phyloP scores from a whole-genome alignment of 2,888 invertebrate species.

The Apodemia hepburni region DNA sequence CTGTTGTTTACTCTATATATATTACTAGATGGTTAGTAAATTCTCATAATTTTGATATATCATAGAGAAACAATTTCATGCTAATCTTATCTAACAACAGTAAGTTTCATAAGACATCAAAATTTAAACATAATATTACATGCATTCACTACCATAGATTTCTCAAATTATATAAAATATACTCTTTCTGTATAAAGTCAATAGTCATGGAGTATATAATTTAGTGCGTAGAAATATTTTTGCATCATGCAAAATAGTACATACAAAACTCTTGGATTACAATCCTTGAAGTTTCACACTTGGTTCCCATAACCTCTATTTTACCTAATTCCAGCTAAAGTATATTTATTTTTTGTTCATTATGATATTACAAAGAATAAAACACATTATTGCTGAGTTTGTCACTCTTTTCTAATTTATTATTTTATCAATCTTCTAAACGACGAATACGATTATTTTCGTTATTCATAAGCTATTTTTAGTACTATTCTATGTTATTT shows the following conservation, averaged over 20 bases:
- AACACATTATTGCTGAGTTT: too few species aligned
- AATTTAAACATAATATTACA: neutral
- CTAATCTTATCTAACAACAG: neutral
- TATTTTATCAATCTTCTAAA: too few species aligned
- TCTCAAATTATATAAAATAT: neutral
- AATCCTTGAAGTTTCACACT: constrained; percentile 83
- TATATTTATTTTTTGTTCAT: neutral
- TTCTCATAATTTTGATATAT: neutral
- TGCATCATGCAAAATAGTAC: constrained; percentile 92
- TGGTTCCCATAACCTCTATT: constrained; percentile 82
- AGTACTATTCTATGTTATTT: too few species aligned
- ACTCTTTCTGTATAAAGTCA: neutral
- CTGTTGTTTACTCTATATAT: neutral
- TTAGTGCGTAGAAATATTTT: constrained; percentile 48
- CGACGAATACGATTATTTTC: too few species aligned
- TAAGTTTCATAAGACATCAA: neutral
- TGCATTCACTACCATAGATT: neutral
- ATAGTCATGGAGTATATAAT: neutral
- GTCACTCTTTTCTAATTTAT: too few species aligned
- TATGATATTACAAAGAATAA: too few species aligned
- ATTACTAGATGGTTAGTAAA: too few species aligned
- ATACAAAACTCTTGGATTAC: constrained; percentile 80
- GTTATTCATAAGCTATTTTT: too few species aligned
- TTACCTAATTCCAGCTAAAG: constrained; percentile 35
- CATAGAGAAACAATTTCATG: neutral